Evolutionary conservation across 2,888 invertebrate genomes (phyloP).

Genomic region (Parochlus steinenii): DNA sequence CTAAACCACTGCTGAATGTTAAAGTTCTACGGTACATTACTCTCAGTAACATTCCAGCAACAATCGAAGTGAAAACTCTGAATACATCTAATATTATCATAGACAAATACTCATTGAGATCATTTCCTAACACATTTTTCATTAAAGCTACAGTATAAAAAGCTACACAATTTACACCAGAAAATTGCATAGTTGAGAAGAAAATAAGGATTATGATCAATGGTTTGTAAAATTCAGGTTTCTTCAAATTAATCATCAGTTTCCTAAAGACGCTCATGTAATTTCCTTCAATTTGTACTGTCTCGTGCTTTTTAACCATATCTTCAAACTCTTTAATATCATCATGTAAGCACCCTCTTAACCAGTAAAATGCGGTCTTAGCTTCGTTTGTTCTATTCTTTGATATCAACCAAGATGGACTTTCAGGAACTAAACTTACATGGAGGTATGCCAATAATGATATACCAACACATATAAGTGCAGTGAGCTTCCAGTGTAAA

Average conservation of each 20-base stretch:
- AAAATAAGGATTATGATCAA: conserved; percentile 41
- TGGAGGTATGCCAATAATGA: conserved; percentile 35
- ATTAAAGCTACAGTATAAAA: conserved; percentile 47
- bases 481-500: conserved; percentile 42
- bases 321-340: conserved; percentile 34
- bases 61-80: conserved; percentile 36
- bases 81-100: conserved; percentile 42
- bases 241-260: conserved; percentile 25
- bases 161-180: conserved; percentile 44
- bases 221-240: conserved; percentile 39
- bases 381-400: conserved; percentile 36
- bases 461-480: conserved; percentile 35
- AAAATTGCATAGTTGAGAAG: conserved; percentile 43
- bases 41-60: conserved; percentile 40
- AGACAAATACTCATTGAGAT: conserved; percentile 39
- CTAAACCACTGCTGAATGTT: conserved; percentile 38
- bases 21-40: conserved; percentile 37
- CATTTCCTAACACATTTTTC: conserved; percentile 35
- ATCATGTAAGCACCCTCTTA: conserved; percentile 35
- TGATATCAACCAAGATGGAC: conserved; percentile 43
- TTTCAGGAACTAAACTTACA: conserved; percentile 38
- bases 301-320: conserved; percentile 33
- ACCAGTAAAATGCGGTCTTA: conserved; percentile 35
- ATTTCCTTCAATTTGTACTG: conserved; percentile 23
- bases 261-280: conserved; percentile 19